These are phyloP conservation scores for Oryctolagus cuniculus DNA, from an alignment of 2,113 vertebrate genomes.

Conservation along the genomic window mOryCun1.1 NC_091447.1:37627501-37628000, in stretches of 20 bases:
- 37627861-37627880: neutral
- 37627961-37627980: neutral
- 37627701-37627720: neutral
- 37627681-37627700: too few species aligned
- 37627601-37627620: neutral
- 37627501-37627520: neutral
- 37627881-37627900: neutral
- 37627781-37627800: neutral
- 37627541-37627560: neutral
- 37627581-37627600: neutral
- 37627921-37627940: conserved; percentile 3
- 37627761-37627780: neutral
- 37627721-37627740: conserved; percentile 5
- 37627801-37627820: neutral
- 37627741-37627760: neutral
- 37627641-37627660: too few species aligned
- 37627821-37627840: neutral
- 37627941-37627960: conserved; percentile 31
- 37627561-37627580: neutral
- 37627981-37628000: neutral
- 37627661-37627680: too few species aligned
- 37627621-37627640: too few species aligned
- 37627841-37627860: neutral
- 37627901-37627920: neutral
- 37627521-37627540: neutral